Conservation (phyloP, 2,797 vertebrate genomes). For the Neosilurus mollespiculum region DNA sequence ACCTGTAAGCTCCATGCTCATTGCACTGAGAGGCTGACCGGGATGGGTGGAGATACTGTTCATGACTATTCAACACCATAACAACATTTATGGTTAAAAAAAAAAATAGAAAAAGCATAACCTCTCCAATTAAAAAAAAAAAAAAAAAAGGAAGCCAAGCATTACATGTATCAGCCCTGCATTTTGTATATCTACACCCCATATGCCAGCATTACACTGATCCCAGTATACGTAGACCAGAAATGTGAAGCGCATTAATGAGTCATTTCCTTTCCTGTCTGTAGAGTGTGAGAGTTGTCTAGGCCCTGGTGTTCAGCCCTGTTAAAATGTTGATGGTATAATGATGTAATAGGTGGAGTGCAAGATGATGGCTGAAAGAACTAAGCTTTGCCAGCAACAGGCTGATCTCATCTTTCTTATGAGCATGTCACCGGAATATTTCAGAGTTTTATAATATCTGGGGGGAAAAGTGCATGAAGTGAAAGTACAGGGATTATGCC, state of each 20-base stretch:
- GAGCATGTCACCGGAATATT: neutral
- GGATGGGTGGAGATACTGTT: no score
- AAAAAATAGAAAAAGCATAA: no score
- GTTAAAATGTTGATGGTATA: constrained; percentile 31
- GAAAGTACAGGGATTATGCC: neutral
- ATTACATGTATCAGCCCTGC: neutral
- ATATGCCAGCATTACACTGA: neutral
- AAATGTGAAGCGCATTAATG: constrained; percentile 22
- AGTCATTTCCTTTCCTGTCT: constrained; percentile 27
- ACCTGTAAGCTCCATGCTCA: no score
- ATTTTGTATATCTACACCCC: neutral
- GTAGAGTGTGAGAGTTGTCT: neutral
- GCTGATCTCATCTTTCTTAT: neutral
- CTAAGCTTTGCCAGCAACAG: neutral
- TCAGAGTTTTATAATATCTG: neutral
- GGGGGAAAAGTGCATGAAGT: neutral
- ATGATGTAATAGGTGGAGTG: constrained; percentile 45
- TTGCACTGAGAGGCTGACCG: no score
- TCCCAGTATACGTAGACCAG: constrained; percentile 7
- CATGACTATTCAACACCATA: no score
- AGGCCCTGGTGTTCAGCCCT: neutral
- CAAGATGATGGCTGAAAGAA: neutral
- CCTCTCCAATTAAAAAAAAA: neutral
- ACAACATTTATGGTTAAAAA: no score
- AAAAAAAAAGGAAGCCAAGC: neutral